Evolutionary conservation across 2,888 invertebrate species (phyloP), one percentile per base, ranked within the genome.

Genomic region (Heliconius charithonia): DNA sequence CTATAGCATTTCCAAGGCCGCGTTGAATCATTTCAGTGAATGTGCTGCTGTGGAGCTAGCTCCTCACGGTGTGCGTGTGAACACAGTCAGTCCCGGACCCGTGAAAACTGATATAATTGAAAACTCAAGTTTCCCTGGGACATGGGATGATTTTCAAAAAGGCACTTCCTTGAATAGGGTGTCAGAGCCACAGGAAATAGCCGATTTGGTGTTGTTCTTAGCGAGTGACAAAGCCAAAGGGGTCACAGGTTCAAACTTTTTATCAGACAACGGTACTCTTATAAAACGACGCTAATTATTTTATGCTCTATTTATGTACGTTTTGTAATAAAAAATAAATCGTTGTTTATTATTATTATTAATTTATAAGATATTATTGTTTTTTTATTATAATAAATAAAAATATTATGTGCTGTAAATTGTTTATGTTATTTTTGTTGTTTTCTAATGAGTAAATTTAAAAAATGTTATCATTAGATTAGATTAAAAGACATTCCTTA

Each of bases 31-130:
- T 85, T 95, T 98, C 80, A 97, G 97, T 0, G 91, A 95, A 81
- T 96, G 97, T 85, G 91, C 96, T 9, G 97, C 97, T 4, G 87
- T 97, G 63, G 97, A 96, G 83, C 87, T 96, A 25, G 96, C 95
- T 74, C 80, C 88, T 1, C 92, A 94, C 82, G 93, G 88, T 0
- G 96, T 97, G 0, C 90, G 97, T 76, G 97, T 97, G 0, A 97
- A 97, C 87, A 92, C 95, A 69, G 96, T 97, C 0, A 96, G 96
- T 85, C 97, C 97, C 27, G 97, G 97, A 9, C 97, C 97, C 0
- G 95, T 96, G 0, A 97, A 69, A 22, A 89, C 90, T 0, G 85
- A 87, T 51, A 12, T 59, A 6, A n/a, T 59, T 2, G 45, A 70
- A 56, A 66, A 74, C 27, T 63, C 74, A 9, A 22, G 9, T 1